A percentile compares a stretch with the other conserved stretches of the same genome.
Conservation (phyloP, 2,113 vertebrate genomes). For the Dromiciops gliroides region DNA sequence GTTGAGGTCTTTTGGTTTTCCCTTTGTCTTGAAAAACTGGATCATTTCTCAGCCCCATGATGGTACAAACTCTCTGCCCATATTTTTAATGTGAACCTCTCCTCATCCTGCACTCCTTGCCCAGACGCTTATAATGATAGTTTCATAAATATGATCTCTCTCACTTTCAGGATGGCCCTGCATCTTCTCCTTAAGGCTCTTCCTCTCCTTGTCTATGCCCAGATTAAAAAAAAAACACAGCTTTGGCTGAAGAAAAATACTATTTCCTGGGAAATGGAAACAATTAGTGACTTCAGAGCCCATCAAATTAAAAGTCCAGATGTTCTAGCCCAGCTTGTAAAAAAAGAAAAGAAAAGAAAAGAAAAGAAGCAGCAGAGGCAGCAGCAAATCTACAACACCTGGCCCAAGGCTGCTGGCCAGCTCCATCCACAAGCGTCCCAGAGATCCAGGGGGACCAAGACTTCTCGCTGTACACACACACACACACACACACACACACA, state of each 20-base stretch:
- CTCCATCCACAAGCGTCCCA: slow-evolving; percentile 56
- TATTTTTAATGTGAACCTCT: slow-evolving; percentile 62
- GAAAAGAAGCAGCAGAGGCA: background rate
- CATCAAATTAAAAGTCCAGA: slow-evolving; percentile 58
- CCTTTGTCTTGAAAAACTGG: slow-evolving; percentile 50
- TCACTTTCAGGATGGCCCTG: slow-evolving; percentile 8
- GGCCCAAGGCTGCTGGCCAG: background rate
- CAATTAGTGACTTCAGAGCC: slow-evolving; percentile 73
- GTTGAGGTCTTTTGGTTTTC: background rate
- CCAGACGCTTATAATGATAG: background rate
- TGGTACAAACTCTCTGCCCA: slow-evolving; percentile 69
- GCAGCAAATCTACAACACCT: slow-evolving; percentile 44
- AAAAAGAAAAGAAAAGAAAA: background rate
- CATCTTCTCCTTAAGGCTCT: background rate
- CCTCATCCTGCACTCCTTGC: background rate
- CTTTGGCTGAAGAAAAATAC: slow-evolving; percentile 38
- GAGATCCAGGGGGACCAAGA: slow-evolving; percentile 59
- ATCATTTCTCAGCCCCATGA: background rate
- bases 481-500: too few species aligned
- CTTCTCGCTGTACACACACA: fast-evolving
- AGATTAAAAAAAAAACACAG: slow-evolving; percentile 15
- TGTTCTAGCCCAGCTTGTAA: slow-evolving; percentile 48
- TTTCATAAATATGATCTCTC: slow-evolving; percentile 32
- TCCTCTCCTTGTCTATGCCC: fast-evolving
- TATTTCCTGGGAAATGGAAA: slow-evolving; percentile 76